Evolutionary conservation across 64 coral and sea anemone species (phyloP), one percentile per base, ranked within the genome.

Genomic region (Orbicella faveolata): DNA sequence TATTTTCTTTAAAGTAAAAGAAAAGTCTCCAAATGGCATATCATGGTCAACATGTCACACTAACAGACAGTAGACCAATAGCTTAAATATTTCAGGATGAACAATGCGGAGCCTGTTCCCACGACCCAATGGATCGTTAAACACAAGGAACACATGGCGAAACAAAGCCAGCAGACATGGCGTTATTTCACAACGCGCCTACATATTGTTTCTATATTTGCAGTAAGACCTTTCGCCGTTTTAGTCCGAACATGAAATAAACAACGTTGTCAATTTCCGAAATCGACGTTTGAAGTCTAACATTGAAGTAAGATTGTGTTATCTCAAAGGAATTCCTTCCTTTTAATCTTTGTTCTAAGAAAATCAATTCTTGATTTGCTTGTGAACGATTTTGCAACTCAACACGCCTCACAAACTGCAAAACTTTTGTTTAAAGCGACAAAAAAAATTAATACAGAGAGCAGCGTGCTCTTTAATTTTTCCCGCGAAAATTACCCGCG

Each of bases 81-180:
- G 63, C 74, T 81, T 81, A 61, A 85, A 52, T 44, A 39, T 48
- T 72, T 52, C 35, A 15, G n/a, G 67, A 2, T 70, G 8, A 30
- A 85, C 63, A 85, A 85, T 85, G 44, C 36, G 16, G 6, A 52
- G 2, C 20, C 35, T 37, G 65, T 85, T 85, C 82, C 82, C 82
- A 85, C 82, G 82, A 85, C 37, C 82, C 36, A 23, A 30, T 85
- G 36, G 82, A 72, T 72, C 16, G 48, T 72, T 66, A 52, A 85
- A 85, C 82, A 85, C 64, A 52, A 21, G 36, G 44, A 85, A 85
- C 82, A 85, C 82, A 85, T 85, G 82, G 63, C n/a, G 12, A 73
- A 72, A 85, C 82, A 85, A 85, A 85, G 82, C 82, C 36, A 26
- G 13, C 36, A 85, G 63, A 44, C 82, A 85, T 85, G 82, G 37